Conservation (phyloP, 2,797 vertebrate species). For the Perdix hodgsoniae region DNA sequence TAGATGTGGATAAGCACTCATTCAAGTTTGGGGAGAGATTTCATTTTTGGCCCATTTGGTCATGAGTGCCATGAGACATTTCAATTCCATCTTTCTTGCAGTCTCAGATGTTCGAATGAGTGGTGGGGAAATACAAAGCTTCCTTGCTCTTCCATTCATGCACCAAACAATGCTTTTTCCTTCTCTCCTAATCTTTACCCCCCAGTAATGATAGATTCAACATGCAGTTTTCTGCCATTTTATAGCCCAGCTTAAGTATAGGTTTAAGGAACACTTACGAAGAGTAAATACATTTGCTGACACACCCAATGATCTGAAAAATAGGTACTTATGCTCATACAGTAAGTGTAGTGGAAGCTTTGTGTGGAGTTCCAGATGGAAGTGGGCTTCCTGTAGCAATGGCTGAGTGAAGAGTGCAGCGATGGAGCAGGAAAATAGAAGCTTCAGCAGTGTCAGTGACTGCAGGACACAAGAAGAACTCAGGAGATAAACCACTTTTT, state of each 20-base stretch:
- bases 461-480: not conserved
- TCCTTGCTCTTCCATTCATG: not conserved
- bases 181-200: not conserved
- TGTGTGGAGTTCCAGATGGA: not conserved
- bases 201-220: not conserved
- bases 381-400: not conserved
- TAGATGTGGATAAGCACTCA: not conserved
- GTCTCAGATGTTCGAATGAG: not conserved
- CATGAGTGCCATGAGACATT: not conserved
- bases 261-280: conserved; percentile 22
- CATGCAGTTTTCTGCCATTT: conserved; percentile 31
- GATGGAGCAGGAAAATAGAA: not conserved
- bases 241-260: conserved; percentile 14
- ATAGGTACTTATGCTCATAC: not conserved
- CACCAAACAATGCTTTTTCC: not conserved
- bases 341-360: not conserved
- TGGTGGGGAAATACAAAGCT: not conserved
- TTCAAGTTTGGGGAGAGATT: not conserved
- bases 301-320: conserved; percentile 20
- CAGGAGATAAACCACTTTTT: not conserved
- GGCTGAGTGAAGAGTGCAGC: not conserved
- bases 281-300: not conserved
- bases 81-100: not conserved
- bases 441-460: not conserved
- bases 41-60: not conserved